Conservation (phyloP, 2,113 vertebrate genomes). For the Suncus etruscus region DNA sequence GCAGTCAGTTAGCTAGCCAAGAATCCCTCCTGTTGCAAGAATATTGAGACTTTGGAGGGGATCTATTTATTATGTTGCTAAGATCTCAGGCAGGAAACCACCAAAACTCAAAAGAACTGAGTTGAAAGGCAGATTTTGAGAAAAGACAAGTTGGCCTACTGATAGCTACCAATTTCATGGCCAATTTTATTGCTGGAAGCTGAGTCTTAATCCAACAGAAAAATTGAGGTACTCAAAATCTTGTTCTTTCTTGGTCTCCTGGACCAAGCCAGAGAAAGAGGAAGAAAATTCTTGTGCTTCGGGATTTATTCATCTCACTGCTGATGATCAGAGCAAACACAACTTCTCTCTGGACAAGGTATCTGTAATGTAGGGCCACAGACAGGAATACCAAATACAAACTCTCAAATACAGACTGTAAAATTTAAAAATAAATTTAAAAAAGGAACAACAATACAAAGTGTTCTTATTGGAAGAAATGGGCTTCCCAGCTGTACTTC, state of each 20-base stretch:
- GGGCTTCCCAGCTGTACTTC: too few species aligned
- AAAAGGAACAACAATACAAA: not conserved
- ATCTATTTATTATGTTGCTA: not conserved
- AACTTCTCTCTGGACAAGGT: not conserved
- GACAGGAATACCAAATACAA: not conserved
- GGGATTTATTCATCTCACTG: not conserved
- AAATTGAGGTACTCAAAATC: not conserved
- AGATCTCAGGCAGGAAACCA: not conserved
- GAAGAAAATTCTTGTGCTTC: not conserved
- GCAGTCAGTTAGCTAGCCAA: not conserved
- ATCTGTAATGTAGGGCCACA: not conserved
- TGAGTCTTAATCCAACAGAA: not conserved
- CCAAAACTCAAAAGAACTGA: not conserved
- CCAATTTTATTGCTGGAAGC: not conserved
- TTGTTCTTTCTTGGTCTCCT: not conserved
- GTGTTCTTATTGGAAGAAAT: too few species aligned
- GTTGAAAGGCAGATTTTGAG: not conserved
- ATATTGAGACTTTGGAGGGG: not conserved
- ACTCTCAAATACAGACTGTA: not conserved
- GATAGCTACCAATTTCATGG: not conserved
- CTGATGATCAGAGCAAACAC: not conserved
- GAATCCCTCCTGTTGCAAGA: not conserved
- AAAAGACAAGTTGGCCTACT: not conserved
- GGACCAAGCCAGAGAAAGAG: conserved; percentile 26
- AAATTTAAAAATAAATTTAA: not conserved